phyloP scores from a whole-genome alignment of 1,140 invertebrate species.

The Ceratina calcarata region DNA sequence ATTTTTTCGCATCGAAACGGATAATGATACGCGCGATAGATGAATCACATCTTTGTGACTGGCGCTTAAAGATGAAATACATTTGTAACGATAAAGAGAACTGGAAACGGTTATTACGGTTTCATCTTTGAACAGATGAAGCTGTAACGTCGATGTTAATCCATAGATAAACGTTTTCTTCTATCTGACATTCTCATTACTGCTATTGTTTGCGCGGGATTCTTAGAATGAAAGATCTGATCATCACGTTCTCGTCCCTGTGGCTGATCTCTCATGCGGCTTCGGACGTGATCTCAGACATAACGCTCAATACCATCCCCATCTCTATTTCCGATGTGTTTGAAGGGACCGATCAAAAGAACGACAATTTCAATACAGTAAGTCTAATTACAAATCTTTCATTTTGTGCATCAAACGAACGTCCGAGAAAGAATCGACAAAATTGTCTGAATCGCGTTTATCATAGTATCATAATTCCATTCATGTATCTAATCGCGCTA shows the following conservation, averaged over 20 bases:
- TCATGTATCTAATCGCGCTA: not conserved
- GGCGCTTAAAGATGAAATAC: not conserved
- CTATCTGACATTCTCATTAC: not conserved
- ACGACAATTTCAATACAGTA: conserved; percentile 37
- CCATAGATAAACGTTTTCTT: too few species aligned
- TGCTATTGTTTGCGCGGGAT: not conserved
- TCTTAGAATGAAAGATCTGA: conserved; percentile 7
- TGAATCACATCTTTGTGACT: conserved; percentile 6
- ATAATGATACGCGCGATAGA: too few species aligned
- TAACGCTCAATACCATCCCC: too few species aligned
- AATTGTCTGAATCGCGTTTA: not conserved
- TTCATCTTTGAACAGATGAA: not conserved
- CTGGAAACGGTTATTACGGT: not conserved
- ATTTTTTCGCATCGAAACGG: too few species aligned
- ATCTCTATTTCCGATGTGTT: too few species aligned
- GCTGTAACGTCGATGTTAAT: too few species aligned
- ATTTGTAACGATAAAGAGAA: not conserved
- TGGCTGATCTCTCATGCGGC: not conserved
- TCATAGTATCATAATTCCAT: not conserved
- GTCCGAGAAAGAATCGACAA: too few species aligned
- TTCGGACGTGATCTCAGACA: too few species aligned
- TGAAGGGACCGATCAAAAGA: not conserved
- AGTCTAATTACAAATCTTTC: conserved; percentile 3
- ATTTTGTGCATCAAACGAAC: not conserved
- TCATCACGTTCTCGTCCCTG: not conserved